Conservation (phyloP, 2,888 invertebrate genomes). For the Acronicta leporina region DNA sequence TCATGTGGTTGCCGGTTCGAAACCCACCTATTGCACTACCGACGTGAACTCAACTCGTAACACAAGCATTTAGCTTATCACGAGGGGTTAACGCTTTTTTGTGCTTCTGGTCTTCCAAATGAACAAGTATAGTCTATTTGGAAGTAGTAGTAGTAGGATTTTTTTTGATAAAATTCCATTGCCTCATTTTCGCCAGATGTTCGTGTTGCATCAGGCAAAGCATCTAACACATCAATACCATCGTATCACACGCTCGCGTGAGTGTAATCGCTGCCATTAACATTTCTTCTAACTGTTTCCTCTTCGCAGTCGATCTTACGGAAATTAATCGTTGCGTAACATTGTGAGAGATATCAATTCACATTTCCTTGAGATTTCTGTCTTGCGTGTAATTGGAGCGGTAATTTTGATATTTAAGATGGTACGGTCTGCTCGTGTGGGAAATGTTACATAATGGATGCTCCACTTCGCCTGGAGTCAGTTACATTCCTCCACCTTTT, state of each 20-base stretch:
- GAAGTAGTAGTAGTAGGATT: no score
- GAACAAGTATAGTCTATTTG: no score
- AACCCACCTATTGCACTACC: no score
- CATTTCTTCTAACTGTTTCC: slow-evolving; percentile 38
- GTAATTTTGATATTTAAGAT: background rate
- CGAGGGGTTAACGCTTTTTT: no score
- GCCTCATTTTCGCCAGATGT: slow-evolving; percentile 9
- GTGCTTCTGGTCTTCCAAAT: no score
- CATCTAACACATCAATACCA: slow-evolving; percentile 10
- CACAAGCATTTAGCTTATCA: no score
- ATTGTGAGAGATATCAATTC: slow-evolving; percentile 7
- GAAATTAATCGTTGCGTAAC: slow-evolving; percentile 45
- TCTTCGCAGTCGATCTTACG: slow-evolving; percentile 33
- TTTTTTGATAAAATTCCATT: slow-evolving; percentile 7
- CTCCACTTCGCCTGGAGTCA: no score
- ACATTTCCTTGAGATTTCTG: slow-evolving; percentile 2
- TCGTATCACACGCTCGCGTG: slow-evolving; percentile 37
- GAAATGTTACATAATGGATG: no score
- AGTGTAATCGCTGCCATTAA: slow-evolving; percentile 42
- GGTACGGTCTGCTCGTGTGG: no score
- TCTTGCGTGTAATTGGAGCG: background rate
- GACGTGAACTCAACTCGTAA: no score
- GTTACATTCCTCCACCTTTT: no score
- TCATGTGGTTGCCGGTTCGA: no score
- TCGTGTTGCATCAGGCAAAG: slow-evolving; percentile 18